phyloP scores from a whole-genome alignment of 64 coral and sea anemone species.

The Dendronephthya gigantea region DNA sequence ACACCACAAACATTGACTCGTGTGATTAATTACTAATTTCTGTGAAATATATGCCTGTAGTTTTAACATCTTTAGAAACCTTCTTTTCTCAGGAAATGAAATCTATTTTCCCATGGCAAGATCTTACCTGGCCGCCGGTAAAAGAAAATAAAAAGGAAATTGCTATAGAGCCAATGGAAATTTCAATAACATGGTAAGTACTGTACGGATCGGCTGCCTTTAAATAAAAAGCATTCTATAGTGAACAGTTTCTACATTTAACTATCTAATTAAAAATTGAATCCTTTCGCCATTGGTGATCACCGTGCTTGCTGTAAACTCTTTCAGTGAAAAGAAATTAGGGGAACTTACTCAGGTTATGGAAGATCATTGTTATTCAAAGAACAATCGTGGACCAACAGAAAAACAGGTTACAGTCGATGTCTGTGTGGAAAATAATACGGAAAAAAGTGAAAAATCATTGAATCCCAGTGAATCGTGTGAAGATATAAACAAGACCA shows the following conservation, averaged over 20 bases:
- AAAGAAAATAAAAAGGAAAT: background rate
- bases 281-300: too few relatives aligned
- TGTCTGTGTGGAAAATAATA: background rate
- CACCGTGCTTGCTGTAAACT: too few relatives aligned
- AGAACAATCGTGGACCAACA: background rate
- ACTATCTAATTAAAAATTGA: too few relatives aligned
- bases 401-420: background rate
- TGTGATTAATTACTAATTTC: too few relatives aligned
- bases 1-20: too few relatives aligned
- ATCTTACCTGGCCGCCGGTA: slow-evolving; percentile 18
- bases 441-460: background rate
- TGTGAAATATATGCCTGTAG: background rate
- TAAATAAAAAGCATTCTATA: background rate
- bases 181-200: background rate
- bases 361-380: background rate
- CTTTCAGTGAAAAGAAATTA: background rate
- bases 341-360: background rate
- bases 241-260: too few relatives aligned
- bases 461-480: background rate
- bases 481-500: background rate
- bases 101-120: slow-evolving; percentile 91
- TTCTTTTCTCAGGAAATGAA: slow-evolving; percentile 45
- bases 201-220: too few relatives aligned
- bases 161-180: background rate
- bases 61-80: too few relatives aligned